Evolutionary conservation across 2,797 vertebrate genomes (phyloP).

Genomic region (Centroberyx gerrardi): DNA sequence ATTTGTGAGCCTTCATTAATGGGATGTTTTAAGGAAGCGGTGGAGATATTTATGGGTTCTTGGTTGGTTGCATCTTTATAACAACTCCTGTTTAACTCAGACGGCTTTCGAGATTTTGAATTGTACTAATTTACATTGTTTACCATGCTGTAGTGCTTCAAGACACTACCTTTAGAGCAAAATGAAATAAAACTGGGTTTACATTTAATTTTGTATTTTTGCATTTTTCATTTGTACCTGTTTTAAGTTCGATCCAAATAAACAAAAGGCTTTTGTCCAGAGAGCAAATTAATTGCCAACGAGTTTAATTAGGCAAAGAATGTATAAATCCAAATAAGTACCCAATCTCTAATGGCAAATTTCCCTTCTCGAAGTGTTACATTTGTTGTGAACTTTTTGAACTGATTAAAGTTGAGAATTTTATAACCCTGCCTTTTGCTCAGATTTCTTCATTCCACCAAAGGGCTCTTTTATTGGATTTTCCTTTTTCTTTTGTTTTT

Average conservation of each 20-base stretch:
- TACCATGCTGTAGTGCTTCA: conserved; percentile 98
- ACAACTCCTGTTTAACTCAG: conserved; percentile 95
- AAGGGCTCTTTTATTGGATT: not conserved
- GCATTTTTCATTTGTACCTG: conserved; percentile 79
- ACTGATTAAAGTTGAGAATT: conserved; percentile 90
- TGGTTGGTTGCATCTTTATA: conserved; percentile 98
- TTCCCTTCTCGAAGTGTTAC: conserved; percentile 85
- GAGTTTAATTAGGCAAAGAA: conserved; percentile 83
- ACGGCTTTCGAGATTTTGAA: conserved; percentile 94
- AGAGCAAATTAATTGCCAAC: conserved; percentile 76
- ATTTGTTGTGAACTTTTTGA: conserved; percentile 90
- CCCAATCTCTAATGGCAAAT: conserved; percentile 77
- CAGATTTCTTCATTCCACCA: conserved; percentile 53
- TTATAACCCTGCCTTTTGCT: conserved; percentile 80
- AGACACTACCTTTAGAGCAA: conserved; percentile 97
- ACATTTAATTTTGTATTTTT: conserved; percentile 93
- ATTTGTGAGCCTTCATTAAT: conserved; percentile 99
- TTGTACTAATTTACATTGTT: conserved; percentile 99
- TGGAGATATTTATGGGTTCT: conserved; percentile 99
- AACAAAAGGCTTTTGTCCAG: conserved; percentile 76
- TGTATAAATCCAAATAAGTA: conserved; percentile 84
- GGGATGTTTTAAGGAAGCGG: conserved; percentile 93
- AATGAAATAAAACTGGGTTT: conserved; percentile 91
- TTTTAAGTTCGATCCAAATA: conserved; percentile 81
- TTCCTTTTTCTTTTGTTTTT: not conserved